Conservation (phyloP, 2,888 invertebrate genomes). For the Sympetrum striolatum region DNA sequence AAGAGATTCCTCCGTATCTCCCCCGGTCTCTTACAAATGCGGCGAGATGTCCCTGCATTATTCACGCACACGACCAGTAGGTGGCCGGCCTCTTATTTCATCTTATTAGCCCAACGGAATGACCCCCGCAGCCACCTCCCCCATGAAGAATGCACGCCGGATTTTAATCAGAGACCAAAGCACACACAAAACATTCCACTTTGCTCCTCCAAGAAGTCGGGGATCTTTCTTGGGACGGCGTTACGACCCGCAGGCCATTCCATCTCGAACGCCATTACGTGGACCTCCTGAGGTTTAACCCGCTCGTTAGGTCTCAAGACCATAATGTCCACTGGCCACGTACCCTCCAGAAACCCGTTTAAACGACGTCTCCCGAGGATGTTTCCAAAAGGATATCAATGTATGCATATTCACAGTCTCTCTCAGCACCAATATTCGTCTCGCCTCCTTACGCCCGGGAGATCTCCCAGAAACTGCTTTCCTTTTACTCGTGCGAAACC, state of each 20-base stretch:
- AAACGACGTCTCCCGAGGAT: conserved; percentile 6
- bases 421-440: background rate
- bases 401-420: conserved; percentile 25
- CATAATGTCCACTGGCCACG: conserved; percentile 6
- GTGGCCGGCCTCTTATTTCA: background rate
- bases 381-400: conserved; percentile 14
- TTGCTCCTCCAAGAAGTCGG: background rate
- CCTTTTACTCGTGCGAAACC: conserved; percentile 7
- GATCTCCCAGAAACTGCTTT: background rate
- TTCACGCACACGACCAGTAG: background rate
- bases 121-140: conserved; percentile 4
- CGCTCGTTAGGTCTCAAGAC: background rate
- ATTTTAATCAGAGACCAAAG: background rate
- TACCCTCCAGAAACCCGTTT: background rate
- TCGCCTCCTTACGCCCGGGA: background rate
- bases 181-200: background rate
- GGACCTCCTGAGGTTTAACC: background rate
- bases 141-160: background rate
- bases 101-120: background rate
- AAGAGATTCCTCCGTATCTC: background rate
- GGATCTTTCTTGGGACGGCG: background rate
- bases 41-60: background rate
- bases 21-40: background rate
- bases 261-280: background rate
- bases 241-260: background rate